Percentiles rank a stretch among this genome's conserved stretches.
Conservation (phyloP, 2,888 invertebrate species). For the Pandemis heparana region DNA sequence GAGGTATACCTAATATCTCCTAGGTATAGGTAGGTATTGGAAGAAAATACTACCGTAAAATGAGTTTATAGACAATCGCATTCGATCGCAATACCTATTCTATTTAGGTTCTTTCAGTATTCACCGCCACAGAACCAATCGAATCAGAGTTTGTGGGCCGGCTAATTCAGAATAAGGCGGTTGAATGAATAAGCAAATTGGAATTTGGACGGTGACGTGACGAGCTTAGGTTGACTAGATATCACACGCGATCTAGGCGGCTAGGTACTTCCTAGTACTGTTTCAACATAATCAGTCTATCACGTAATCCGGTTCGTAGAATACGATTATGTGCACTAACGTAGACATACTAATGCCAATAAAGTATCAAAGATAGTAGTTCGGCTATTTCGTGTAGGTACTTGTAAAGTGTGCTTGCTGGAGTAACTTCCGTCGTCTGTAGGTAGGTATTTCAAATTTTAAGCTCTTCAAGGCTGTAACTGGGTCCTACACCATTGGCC, state of each 20-base stretch:
- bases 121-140: slow-evolving; percentile 7
- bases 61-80: background rate
- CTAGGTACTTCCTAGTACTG: slow-evolving; percentile 18
- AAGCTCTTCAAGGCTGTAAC: no score
- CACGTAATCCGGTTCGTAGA: slow-evolving; percentile 6
- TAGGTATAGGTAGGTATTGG: no score
- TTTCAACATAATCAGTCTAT: slow-evolving; percentile 23
- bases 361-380: background rate
- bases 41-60: no score
- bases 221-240: slow-evolving; percentile 32
- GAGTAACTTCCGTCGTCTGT: background rate
- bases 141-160: slow-evolving; percentile 11
- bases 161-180: slow-evolving; percentile 40
- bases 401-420: background rate
- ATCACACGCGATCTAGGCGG: slow-evolving; percentile 20
- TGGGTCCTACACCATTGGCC: no score
- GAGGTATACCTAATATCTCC: no score
- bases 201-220: slow-evolving; percentile 44
- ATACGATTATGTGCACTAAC: slow-evolving; percentile 1
- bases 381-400: background rate
- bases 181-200: slow-evolving; percentile 47
- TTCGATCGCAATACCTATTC: background rate
- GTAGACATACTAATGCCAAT: background rate
- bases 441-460: no score
- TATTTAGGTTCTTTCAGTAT: slow-evolving; percentile 12